These are phyloP conservation scores for Leucania comma DNA, from an alignment of 2,888 invertebrate species.

Conservation along the genomic window DNA sequence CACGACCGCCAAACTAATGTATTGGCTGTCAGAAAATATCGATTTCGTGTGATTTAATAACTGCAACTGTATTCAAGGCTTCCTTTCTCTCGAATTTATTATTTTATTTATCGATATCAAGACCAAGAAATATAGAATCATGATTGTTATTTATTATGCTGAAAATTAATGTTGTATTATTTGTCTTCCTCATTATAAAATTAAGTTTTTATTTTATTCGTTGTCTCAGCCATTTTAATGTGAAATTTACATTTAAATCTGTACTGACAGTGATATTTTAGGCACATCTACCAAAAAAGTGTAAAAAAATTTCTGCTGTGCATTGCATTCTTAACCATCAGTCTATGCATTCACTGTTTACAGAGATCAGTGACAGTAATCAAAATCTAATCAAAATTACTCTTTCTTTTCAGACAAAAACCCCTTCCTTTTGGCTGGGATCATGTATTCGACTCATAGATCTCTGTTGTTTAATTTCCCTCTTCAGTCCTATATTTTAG, in stretches of 20 bases:
- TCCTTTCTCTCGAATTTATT: slow-evolving; percentile 52
- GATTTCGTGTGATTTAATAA: slow-evolving; percentile 50
- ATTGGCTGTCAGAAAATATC: slow-evolving; percentile 50
- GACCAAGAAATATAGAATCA: slow-evolving; percentile 19
- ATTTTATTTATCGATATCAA: slow-evolving; percentile 36
- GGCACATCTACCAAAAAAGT: neutral
- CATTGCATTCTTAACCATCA: neutral
- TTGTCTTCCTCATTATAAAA: slow-evolving; percentile 18
- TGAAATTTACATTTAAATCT: neutral
- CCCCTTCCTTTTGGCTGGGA: neutral
- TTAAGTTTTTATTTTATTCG: slow-evolving; percentile 13
- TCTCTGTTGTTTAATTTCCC: neutral
- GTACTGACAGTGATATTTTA: neutral
- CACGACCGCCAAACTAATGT: slow-evolving; percentile 35
- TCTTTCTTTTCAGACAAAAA: neutral
- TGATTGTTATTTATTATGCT: slow-evolving; percentile 17
- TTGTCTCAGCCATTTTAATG: slow-evolving; percentile 11
- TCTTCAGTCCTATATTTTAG: neutral
- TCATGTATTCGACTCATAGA: neutral
- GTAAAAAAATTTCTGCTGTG: neutral
- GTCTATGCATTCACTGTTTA: neutral
- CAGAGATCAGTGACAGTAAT: neutral
- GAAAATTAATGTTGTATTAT: slow-evolving; percentile 5
- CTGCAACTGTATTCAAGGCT: slow-evolving; percentile 53
- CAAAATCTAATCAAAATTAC: neutral